phyloP scores from a whole-genome alignment of 1,140 invertebrate genomes.

The Dendroctonus ponderosae region DNA sequence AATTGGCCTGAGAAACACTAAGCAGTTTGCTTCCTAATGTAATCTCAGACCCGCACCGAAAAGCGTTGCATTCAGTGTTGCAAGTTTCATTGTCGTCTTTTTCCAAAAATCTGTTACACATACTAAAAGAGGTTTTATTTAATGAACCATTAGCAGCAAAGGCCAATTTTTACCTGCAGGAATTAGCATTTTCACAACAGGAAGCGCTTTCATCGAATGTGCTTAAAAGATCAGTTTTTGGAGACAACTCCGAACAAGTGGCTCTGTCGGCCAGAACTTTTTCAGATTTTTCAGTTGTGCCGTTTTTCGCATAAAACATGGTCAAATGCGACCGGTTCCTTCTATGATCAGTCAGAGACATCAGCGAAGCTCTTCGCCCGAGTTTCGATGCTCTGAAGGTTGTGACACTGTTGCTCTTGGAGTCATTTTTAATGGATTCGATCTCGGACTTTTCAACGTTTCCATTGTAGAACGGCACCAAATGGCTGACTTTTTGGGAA shows the following conservation, averaged over 20 bases:
- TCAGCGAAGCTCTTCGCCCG: constrained; percentile 2
- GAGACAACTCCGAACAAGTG: constrained; percentile 18
- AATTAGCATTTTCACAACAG: constrained; percentile 10
- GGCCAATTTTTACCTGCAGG: neutral
- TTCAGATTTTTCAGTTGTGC: constrained; percentile 18
- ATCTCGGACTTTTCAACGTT: constrained; percentile 28
- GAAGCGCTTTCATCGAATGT: neutral
- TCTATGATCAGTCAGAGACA: neutral
- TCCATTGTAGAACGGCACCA: constrained; percentile 29
- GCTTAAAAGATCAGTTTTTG: constrained; percentile 22
- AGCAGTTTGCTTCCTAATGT: constrained; percentile 14
- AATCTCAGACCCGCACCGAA: neutral
- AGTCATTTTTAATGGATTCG: constrained; percentile 17
- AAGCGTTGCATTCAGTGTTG: too few species aligned
- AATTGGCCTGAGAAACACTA: constrained; percentile 19
- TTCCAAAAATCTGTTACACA: constrained; percentile 6
- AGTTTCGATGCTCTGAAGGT: constrained; percentile 8
- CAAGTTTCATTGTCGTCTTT: neutral
- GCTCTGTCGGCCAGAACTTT: constrained; percentile 10
- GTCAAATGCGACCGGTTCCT: constrained; percentile 37
- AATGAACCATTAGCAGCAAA: too few species aligned
- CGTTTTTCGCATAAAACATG: constrained; percentile 39
- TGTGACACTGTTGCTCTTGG: constrained; percentile 12
- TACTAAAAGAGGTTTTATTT: too few species aligned
- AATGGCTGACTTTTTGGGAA: constrained; percentile 1